phyloP scores from a whole-genome alignment of 2,888 invertebrate genomes.

The Asteroscopus sphinx region DNA sequence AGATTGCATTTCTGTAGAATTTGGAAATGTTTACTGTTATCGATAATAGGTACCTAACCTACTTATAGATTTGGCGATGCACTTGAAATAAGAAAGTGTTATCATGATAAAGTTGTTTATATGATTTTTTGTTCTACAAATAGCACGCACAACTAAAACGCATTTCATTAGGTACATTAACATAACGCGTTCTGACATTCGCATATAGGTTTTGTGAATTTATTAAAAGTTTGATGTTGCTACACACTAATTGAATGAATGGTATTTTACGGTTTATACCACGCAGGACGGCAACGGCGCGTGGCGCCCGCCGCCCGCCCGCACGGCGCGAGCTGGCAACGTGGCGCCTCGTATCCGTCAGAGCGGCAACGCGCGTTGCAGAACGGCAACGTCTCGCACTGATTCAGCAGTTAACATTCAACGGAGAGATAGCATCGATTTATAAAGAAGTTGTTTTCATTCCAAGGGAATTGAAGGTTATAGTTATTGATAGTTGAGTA shows the following conservation, averaged over 20 bases:
- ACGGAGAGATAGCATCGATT: constrained; percentile 62
- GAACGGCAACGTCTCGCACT: constrained; percentile 83
- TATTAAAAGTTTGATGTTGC: constrained; percentile 69
- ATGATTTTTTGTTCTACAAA: constrained; percentile 7
- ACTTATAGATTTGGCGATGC: constrained; percentile 13
- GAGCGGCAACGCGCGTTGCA: constrained; percentile 73
- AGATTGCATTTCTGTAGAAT: too few relatives aligned
- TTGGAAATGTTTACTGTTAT: too few relatives aligned
- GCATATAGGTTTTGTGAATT: constrained; percentile 66
- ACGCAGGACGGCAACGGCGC: constrained; percentile 77
- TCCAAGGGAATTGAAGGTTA: constrained; percentile 60
- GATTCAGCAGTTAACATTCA: constrained; percentile 85
- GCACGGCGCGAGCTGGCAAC: constrained; percentile 82
- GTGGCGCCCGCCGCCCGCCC: constrained; percentile 80
- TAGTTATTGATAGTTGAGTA: constrained; percentile 45
- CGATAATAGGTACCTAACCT: background rate
- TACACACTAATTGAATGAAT: constrained; percentile 83
- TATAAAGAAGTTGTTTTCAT: constrained; percentile 59
- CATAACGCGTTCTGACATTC: constrained; percentile 59
- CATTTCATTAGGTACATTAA: constrained; percentile 39
- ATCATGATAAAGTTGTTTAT: background rate
- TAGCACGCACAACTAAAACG: constrained; percentile 26
- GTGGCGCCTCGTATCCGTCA: constrained; percentile 78
- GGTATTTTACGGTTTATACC: constrained; percentile 79
- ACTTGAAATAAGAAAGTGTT: constrained; percentile 19